Evolutionary conservation across 2,113 vertebrate genomes (phyloP).

Genomic region (Chinchilla lanigera): DNA sequence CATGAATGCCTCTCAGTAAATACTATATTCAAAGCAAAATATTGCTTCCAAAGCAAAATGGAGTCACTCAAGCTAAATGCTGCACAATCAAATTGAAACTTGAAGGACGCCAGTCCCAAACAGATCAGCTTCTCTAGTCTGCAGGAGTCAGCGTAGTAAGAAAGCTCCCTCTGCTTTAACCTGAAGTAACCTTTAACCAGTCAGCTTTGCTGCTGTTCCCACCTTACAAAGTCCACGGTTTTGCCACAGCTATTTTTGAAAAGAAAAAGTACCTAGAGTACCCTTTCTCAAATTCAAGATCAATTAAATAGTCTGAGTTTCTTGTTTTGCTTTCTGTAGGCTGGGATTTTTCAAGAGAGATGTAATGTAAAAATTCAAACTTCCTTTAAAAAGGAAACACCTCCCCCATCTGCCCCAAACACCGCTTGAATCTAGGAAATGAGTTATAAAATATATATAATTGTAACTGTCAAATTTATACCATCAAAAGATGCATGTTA

Average conservation of each 20-base stretch:
- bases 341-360: background rate
- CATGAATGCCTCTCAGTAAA: conserved; percentile 41
- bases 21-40: conserved; percentile 23
- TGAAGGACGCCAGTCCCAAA: background rate
- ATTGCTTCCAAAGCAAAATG: background rate
- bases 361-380: background rate
- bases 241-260: background rate
- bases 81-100: background rate
- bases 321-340: conserved; percentile 20
- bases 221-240: background rate
- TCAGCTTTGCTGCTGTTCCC: background rate
- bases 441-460: conserved; percentile 3
- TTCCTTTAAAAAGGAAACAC: conserved; percentile 3
- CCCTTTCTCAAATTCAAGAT: background rate
- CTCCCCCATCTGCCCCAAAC: background rate
- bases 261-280: background rate
- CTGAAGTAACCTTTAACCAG: background rate
- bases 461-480: background rate
- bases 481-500: background rate
- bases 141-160: background rate
- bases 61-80: background rate
- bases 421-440: background rate
- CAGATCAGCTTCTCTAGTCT: background rate
- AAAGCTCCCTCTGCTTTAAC: background rate
- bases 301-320: conserved; percentile 31